Evolutionary conservation across 2,113 vertebrate genomes (phyloP).

Genomic region (Rhodinocichla rosea): DNA sequence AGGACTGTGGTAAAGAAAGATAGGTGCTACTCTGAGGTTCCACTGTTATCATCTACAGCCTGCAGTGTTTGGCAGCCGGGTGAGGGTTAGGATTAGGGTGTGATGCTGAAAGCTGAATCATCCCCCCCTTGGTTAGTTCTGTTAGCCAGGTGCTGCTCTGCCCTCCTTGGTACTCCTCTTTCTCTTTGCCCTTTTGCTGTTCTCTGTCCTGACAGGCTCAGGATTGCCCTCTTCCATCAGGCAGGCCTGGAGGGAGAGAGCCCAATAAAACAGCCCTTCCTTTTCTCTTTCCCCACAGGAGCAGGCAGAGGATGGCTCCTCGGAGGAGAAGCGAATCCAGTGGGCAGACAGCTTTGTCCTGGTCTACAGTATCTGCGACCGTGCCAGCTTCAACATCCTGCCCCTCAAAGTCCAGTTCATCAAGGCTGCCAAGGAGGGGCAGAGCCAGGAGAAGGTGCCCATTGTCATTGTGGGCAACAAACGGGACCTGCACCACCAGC

Average conservation of each 20-base stretch:
- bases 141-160: neutral
- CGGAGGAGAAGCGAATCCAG: constrained; percentile 79
- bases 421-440: constrained; percentile 75
- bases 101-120: neutral
- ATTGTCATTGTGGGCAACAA: constrained; percentile 87
- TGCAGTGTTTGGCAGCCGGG: neutral
- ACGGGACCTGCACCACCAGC: constrained; percentile 78
- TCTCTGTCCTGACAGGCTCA: fast-evolving
- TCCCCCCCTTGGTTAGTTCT: neutral
- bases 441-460: constrained; percentile 74
- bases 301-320: constrained; percentile 49
- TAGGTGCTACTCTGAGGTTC: neutral
- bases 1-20: neutral
- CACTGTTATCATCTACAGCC: neutral
- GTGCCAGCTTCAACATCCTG: constrained; percentile 82
- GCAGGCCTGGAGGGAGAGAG: neutral
- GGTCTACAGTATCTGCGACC: constrained; percentile 88
- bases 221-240: neutral
- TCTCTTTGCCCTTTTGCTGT: neutral
- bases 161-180: neutral
- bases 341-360: constrained; percentile 86
- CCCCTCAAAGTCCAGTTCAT: constrained; percentile 78
- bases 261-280: fast-evolving
- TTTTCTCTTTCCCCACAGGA: constrained; percentile 69
- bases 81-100: neutral